Base-by-base conservation (phyloP, 2,113 vertebrate species). In the Oxygymnocypris stewartii region DNA sequence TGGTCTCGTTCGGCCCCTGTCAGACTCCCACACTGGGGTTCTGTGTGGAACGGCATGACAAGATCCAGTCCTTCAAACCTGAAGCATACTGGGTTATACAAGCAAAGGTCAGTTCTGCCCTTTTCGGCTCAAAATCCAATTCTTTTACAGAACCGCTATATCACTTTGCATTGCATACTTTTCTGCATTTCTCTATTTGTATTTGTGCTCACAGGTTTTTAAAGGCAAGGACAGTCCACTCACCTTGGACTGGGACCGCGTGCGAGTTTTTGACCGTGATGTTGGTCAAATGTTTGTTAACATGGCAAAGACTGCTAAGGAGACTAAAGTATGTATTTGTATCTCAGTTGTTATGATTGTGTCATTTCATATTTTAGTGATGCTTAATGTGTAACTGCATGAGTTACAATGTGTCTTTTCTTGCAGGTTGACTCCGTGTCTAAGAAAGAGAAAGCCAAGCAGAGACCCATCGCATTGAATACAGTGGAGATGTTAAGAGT, bases 401-500 rank as follows among this genome's bases (percentile, higher is more conserved):
- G 74, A 76, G 42, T 49, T 42, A 12, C 40, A 7, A 25, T 51
- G 9, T 18, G 12, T 54, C 40, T 16, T 47, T 51, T 9, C 42
- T 61, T n/a, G 65, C 90, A 99, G 98, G 97, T 99, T 86, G 96
- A 97, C 88, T 96, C 96, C 11, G 96, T 98, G 88, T 98, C 94
- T 92, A 97, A 94, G 90, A 99, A 99, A 84, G 98, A 99, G 91
- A 99, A 99, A 91, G 93, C 95, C 80, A 99, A 99, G 91, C 98
- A 99, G 93, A 96, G 98, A 84, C 98, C 98, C 0, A 94, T 96
- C 89, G 97, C 98, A 77, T 90, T 99, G 88, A 99, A 99, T 94
- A 99, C 98, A 0, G 97, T 99, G 90, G 98, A 99, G 94, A 99
- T 99, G 98, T 90, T 99, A 14, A 95, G 97, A 87, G 97, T 99